These are phyloP conservation scores for Chunga burmeisteri DNA, from an alignment of 2,113 vertebrate genomes.

Conservation along the genomic window DNA sequence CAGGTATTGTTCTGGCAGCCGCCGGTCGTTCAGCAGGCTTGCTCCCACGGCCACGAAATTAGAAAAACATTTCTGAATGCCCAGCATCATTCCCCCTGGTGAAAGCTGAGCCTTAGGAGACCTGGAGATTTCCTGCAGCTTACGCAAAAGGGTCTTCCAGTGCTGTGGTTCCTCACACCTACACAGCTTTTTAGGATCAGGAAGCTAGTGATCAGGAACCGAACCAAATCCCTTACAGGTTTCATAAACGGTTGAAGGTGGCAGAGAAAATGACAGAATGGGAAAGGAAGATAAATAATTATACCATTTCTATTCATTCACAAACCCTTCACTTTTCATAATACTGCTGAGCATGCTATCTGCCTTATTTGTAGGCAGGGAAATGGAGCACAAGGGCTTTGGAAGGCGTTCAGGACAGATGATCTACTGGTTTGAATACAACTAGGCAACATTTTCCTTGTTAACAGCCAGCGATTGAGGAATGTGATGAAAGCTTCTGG, in stretches of 20 bases:
- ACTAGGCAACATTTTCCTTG: background rate
- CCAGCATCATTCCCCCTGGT: background rate
- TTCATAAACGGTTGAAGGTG: background rate
- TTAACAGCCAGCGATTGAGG: background rate
- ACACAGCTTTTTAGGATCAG: background rate
- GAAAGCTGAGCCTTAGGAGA: background rate
- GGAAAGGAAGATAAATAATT: background rate
- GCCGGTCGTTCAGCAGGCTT: background rate
- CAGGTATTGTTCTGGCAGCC: background rate
- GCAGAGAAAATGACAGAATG: background rate
- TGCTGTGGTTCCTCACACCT: background rate
- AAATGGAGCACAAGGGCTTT: background rate
- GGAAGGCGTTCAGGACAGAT: background rate
- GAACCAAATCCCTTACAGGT: background rate
- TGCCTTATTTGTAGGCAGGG: background rate
- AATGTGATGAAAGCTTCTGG: background rate
- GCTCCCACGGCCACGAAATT: rapidly evolving
- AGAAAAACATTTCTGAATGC: background rate
- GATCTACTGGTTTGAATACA: background rate
- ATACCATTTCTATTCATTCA: background rate
- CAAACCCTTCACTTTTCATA: background rate
- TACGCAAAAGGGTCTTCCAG: background rate
- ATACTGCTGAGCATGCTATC: background rate
- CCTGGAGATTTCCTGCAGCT: background rate
- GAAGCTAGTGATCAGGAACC: background rate